These are phyloP conservation scores for Megaceryle alcyon DNA, from an alignment of 2,797 vertebrate species.

Conservation along the genomic window DNA sequence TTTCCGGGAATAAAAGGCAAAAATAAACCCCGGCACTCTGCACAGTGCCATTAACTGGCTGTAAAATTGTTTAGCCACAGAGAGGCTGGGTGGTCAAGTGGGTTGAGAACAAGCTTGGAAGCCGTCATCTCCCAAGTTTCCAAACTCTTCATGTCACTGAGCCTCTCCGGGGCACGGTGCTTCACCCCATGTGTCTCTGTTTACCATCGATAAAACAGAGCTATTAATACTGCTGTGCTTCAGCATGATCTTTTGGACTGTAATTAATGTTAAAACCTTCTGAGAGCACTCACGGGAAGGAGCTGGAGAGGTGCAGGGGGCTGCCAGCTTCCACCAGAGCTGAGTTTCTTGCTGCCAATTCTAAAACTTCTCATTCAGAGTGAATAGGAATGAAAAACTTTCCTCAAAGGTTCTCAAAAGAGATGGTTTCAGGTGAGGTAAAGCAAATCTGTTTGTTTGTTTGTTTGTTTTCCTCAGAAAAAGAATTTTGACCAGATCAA, in stretches of 20 bases:
- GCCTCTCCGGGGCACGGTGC: not conserved
- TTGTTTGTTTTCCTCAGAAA: not conserved
- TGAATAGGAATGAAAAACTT: not conserved
- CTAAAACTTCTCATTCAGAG: not conserved
- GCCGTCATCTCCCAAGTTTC: not conserved
- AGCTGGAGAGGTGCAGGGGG: not conserved
- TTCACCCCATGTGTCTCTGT: slow-evolving; percentile 18
- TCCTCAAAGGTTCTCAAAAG: not conserved
- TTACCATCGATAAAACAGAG: slow-evolving; percentile 7
- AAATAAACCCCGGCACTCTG: not conserved
- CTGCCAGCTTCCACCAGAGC: not conserved
- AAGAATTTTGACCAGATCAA: not conserved
- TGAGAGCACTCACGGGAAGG: not conserved
- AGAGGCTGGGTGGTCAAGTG: slow-evolving; percentile 30
- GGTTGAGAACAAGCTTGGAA: slow-evolving; percentile 21
- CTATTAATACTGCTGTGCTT: slow-evolving; percentile 30
- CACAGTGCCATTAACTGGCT: not conserved
- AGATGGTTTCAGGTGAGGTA: not conserved
- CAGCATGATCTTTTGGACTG: slow-evolving; percentile 11
- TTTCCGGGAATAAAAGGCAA: not conserved
- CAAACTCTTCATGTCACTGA: not conserved
- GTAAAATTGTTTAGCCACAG: not conserved
- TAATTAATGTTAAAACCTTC: slow-evolving; percentile 30
- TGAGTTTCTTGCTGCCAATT: not conserved
- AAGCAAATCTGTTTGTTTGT: not conserved